Conservation (phyloP, 2,113 vertebrate species). For the Percina caprodes region DNA sequence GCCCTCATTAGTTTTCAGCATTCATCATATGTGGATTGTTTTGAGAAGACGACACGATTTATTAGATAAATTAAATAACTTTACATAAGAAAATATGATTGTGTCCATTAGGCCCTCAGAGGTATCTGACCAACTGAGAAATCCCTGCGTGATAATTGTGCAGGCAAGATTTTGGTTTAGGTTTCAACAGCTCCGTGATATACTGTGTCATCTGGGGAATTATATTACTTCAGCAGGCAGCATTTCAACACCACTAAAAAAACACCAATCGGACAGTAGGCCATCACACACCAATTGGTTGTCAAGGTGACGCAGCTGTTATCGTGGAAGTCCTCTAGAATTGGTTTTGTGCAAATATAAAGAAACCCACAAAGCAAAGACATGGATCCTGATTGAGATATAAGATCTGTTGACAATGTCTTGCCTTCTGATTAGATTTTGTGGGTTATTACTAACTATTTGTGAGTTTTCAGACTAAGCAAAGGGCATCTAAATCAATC, state of each 20-base stretch:
- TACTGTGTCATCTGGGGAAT: conserved; percentile 4
- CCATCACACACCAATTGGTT: not conserved
- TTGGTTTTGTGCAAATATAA: not conserved
- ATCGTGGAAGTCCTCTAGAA: not conserved
- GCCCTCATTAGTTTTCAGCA: no score
- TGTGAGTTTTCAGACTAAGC: not conserved
- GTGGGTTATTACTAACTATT: not conserved
- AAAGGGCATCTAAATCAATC: not conserved
- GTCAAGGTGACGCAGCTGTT: not conserved
- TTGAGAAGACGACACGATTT: not conserved
- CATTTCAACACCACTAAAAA: not conserved
- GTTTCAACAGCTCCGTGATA: not conserved
- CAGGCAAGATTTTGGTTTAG: not conserved
- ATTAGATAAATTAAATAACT: not conserved
- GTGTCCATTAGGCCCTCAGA: not conserved
- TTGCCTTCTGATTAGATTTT: not conserved
- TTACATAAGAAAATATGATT: not conserved
- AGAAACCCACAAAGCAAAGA: not conserved
- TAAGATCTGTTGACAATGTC: not conserved
- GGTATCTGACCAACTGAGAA: no score
- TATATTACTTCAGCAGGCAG: not conserved
- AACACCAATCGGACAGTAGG: not conserved
- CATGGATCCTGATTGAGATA: not conserved
- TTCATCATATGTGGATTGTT: not conserved
- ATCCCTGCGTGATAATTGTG: not conserved